phyloP scores from a whole-genome alignment of 2,113 vertebrate species.

The Scomber japonicus region DNA sequence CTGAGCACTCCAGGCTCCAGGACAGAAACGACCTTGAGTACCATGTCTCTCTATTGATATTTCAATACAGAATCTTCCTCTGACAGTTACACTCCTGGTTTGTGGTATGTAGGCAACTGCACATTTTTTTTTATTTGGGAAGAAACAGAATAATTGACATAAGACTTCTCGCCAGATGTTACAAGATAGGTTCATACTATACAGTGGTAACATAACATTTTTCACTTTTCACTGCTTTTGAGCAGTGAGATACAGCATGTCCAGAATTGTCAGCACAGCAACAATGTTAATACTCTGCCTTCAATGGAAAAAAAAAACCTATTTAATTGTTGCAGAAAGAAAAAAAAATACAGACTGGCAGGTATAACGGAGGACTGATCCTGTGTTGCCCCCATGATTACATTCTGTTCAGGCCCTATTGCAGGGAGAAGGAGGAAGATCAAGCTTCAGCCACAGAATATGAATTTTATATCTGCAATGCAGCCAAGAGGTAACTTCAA shows the following conservation, averaged over 20 bases:
- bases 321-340: conserved; percentile 21
- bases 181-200: background rate
- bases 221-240: background rate
- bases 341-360: conserved; percentile 25
- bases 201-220: background rate
- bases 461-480: conserved; percentile 85
- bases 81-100: background rate
- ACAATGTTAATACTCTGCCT: background rate
- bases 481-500: conserved; percentile 69
- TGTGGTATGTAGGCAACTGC: background rate
- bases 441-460: conserved; percentile 80
- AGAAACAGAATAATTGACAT: background rate
- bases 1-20: conserved; percentile 10
- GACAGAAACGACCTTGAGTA: conserved; percentile 18
- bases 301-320: conserved; percentile 1
- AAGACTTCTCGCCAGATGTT: conserved; percentile 1
- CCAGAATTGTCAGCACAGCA: conserved; percentile 33
- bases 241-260: background rate
- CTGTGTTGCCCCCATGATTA: conserved; percentile 65
- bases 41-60: background rate
- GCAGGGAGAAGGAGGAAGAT: conserved; percentile 73
- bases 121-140: background rate
- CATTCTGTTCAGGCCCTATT: conserved; percentile 79
- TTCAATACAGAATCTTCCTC: background rate
- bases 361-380: conserved; percentile 44